Base-by-base conservation (phyloP, 2,797 vertebrate species). In the Megalops cyprinoides region DNA sequence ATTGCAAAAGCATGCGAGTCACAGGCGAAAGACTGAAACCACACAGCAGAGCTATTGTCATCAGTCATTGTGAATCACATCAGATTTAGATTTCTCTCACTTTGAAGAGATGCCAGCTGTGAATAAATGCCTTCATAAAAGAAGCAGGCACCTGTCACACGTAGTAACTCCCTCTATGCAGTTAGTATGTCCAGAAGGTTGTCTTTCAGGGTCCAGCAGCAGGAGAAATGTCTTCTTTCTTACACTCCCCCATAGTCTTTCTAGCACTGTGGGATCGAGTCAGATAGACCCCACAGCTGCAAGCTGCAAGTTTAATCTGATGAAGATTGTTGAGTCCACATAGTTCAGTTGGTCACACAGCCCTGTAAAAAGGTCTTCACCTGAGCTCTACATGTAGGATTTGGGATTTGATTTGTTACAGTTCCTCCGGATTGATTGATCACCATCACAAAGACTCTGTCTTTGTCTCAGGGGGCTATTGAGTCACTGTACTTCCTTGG, bases 161-260 rank as follows among this genome's bases (percentile, higher is more conserved):
- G 37, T 23, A 8, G 20, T 53, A 15, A n/a, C n/a, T 37, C 67
- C 67, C 10, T 39, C 67, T 71, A 8, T 39, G 20, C 39, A 44
- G 7, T 9, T 23, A 37, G 20, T 23, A 20, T 37, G 37, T 14
- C 67, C 9, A n/a, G 18, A 67, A 44, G 2, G 67, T 23, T 44
- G 37, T 71, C 67, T 71, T 71, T 28, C 18, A 42, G 44, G 67
- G 67, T 23, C 8, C 10, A 39, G 67, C 62, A 67, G 67, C 67
- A 44, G 67, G 39, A 8, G 5, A 31, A 62, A 39, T 9, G 37
- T 71, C 18, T 23, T 71, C 34, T 37, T 20, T 39, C 42, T 39
- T 25, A 39, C 2, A 31, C 49, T n/a, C 49, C 14, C 31, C 34
- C 51, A 3, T 75, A 77, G 55, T n/a, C 18, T 77, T 37, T 39